Conservation (phyloP, 1,140 invertebrate genomes). For the Aphis gossypii region DNA sequence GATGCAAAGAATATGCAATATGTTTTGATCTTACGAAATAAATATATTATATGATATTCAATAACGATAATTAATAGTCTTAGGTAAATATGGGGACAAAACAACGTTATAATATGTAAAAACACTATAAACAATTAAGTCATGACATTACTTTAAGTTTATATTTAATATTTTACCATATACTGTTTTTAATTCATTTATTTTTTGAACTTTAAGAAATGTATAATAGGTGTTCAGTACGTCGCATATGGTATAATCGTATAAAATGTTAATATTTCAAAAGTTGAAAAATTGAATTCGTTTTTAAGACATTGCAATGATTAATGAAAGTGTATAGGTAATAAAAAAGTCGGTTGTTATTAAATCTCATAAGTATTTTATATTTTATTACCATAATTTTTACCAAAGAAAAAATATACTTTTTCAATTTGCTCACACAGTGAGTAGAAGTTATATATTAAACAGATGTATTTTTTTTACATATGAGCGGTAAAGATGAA, state of each 20-base stretch:
- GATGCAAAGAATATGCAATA: no score
- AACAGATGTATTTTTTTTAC: neutral
- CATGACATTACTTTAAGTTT: neutral
- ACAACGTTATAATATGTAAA: neutral
- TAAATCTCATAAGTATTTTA: neutral
- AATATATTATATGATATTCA: no score
- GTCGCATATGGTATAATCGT: neutral
- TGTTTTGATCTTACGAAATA: no score
- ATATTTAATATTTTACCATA: neutral
- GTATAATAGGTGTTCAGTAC: neutral
- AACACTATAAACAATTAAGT: neutral
- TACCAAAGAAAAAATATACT: neutral
- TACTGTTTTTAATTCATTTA: neutral
- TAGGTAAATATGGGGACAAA: no score
- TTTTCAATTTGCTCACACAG: neutral
- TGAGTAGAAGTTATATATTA: neutral
- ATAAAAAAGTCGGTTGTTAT: neutral
- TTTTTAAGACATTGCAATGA: neutral
- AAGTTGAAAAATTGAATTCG: neutral
- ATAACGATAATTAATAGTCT: no score
- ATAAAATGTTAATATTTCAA: neutral
- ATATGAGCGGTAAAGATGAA: neutral
- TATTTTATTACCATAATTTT: neutral
- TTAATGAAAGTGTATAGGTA: neutral
- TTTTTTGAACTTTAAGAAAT: neutral